Evolutionary conservation across 2,113 vertebrate genomes (phyloP), one percentile per base, ranked within the genome.

Genomic region (Anarhynchus alexandrinus): DNA sequence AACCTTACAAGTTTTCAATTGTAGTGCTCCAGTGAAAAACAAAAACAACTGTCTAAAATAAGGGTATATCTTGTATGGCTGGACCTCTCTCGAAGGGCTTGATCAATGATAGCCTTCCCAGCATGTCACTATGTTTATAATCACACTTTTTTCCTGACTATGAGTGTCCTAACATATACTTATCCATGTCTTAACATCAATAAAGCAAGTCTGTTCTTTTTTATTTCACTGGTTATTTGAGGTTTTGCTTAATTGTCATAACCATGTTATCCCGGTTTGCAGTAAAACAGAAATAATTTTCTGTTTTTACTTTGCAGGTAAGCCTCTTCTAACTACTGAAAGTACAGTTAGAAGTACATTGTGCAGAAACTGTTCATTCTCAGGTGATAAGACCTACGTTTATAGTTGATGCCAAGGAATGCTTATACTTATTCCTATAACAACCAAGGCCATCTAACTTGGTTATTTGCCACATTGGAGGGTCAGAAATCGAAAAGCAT

Each of bases 61-160:
- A 90, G 2, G 0, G 5, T 40, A 1, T 20, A 5, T 13, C 25
- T 79, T 38, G 2, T 30, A 30, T 27, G 22, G 2, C 4, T 72
- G 67, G 30, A 42, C 4, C 3, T 38, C 23, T 55, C 27, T 42
- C 0, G 0, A 51, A 79, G 8, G 27, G 9, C 18, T 21, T 78
- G 14, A 47, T 22, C 26, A 69, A 10, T 62, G 29, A 38, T 20
- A 62, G 4, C 15, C 54, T 72, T 82, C 21, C 34, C 34, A 65
- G 2, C 21, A 25, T 27, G 9, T 38, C 55, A 32, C 8, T 36
- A 3, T 5, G 36, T 66, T 14, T 74, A 38, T 26, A 49, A 55
- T 12, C 11, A 26, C 11, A 57, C 2, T 4, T 58, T 78, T 54
- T 40, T 18, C 45, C 32, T 61, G 57, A 25, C 25, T 62, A 12